Base-by-base conservation (phyloP, 2,888 invertebrate species). In the Rhingia campestris region DNA sequence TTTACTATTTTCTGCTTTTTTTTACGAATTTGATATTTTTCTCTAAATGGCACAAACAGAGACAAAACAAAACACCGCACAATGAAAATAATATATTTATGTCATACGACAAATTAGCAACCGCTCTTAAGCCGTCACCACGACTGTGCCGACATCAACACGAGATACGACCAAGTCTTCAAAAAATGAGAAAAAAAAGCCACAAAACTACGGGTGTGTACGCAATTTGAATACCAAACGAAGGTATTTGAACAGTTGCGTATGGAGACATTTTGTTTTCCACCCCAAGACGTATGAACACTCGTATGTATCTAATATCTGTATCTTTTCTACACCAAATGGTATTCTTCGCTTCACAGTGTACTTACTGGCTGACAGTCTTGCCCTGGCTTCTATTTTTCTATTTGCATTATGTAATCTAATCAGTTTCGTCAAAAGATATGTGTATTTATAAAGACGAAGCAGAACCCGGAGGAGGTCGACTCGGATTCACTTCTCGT, bases 391-490 rank as follows among this genome's bases (percentile, higher is more conserved):
- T 81, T 81, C 70, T 66, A 67, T 77, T 73, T 77, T 81, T 81
- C 70, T 66, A 67, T 77, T 73, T 77, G 32, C 74, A 79, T 79
- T 82, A 79, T 79, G 84, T 84, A 74, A 84, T 84, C 74, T 84
- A 74, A 80, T 80, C 84, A 79, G 69, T 70, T 79, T 79, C 51
- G 47, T 77, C 61, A 69, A 72, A 73, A 77, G 72, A 73, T 77
- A 22, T 22, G 22, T 22, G 22, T 22, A 67, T 69, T 73, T 75
- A 63, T 47, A 41, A 39, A 63, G 58, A 70, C 63, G 53, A 80
- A 73, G 4, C 59, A 61, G 9, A 45, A 54, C 61, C 6, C 41
- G 59, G 79, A 49, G 49, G 45, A 79, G 64, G 37, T 49, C 45
- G 58, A 32, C 12, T 66, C 59, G 39, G 51, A 66, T 79, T 51